A percentile compares a stretch with the other conserved stretches of the same genome.
These are phyloP conservation scores for Drosophila tani DNA, from an alignment of 1,140 invertebrate species.

Conservation along the genomic window DNA sequence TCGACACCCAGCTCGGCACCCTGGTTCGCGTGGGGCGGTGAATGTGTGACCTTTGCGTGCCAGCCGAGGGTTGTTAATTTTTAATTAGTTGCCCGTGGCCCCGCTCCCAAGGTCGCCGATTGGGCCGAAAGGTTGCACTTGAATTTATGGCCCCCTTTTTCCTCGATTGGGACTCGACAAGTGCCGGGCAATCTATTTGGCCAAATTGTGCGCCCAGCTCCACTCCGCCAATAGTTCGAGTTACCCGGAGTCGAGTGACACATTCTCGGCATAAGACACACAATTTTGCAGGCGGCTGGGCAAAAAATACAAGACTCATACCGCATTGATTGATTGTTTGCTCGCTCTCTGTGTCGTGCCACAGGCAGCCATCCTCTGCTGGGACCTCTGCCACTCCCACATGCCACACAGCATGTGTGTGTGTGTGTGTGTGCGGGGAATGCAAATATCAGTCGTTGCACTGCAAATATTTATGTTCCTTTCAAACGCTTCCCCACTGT, in stretches of 20 bases:
- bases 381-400: slow-evolving; percentile 14
- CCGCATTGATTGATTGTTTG: slow-evolving; percentile 73
- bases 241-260: slow-evolving; percentile 33
- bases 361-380: slow-evolving; percentile 24
- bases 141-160: slow-evolving; percentile 60
- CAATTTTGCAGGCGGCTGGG: slow-evolving; percentile 25
- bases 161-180: slow-evolving; percentile 29
- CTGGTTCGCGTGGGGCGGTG: background rate
- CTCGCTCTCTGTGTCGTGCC: slow-evolving; percentile 34
- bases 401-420: slow-evolving; percentile 8
- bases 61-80: slow-evolving; percentile 70
- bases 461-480: slow-evolving; percentile 63
- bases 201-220: slow-evolving; percentile 32
- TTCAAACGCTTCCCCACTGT: slow-evolving; percentile 42
- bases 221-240: slow-evolving; percentile 29
- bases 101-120: slow-evolving; percentile 53
- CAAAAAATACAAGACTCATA: slow-evolving; percentile 57
- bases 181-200: slow-evolving; percentile 46
- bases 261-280: slow-evolving; percentile 31
- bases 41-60: slow-evolving; percentile 73
- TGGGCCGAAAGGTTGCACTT: slow-evolving; percentile 72
- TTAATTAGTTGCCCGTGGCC: slow-evolving; percentile 64
- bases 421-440: slow-evolving; percentile 1
- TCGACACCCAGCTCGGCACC: slow-evolving; percentile 16
- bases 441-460: slow-evolving; percentile 67